These are phyloP conservation scores for Lamellibrachia luymesi DNA, from an alignment of 1,140 invertebrate genomes.

Conservation along the genomic window DNA sequence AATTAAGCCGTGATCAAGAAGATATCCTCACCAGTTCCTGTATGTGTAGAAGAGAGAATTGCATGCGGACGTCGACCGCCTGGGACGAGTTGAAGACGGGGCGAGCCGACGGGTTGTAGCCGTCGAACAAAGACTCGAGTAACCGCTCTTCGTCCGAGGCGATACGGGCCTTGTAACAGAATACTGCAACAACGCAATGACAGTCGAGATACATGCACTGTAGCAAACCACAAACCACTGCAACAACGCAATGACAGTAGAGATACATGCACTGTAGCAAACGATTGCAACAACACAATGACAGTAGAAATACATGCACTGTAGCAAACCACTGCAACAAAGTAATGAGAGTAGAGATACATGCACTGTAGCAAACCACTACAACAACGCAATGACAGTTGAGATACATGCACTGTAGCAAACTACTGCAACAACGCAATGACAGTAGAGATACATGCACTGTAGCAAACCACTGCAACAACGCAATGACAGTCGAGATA, in stretches of 20 bases:
- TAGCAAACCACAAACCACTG: background rate
- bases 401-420: no score
- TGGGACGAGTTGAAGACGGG: conserved; percentile 30
- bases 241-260: background rate
- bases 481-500: no score
- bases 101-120: conserved; percentile 30
- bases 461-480: no score
- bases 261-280: background rate
- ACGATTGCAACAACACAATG: background rate
- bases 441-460: no score
- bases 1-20: no score
- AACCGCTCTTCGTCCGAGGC: conserved; percentile 28
- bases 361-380: no score
- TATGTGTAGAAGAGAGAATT: conserved; percentile 29
- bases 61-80: conserved; percentile 29
- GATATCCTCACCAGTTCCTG: conserved; percentile 27
- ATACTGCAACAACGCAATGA: background rate
- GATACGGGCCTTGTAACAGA: background rate
- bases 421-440: no score
- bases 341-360: no score
- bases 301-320: no score
- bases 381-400: no score
- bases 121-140: conserved; percentile 20
- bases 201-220: background rate
- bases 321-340: no score